A percentile compares a stretch with the other conserved stretches of the same genome.
phyloP scores from a whole-genome alignment of 2,888 invertebrate genomes.

The Euplexia lucipara region DNA sequence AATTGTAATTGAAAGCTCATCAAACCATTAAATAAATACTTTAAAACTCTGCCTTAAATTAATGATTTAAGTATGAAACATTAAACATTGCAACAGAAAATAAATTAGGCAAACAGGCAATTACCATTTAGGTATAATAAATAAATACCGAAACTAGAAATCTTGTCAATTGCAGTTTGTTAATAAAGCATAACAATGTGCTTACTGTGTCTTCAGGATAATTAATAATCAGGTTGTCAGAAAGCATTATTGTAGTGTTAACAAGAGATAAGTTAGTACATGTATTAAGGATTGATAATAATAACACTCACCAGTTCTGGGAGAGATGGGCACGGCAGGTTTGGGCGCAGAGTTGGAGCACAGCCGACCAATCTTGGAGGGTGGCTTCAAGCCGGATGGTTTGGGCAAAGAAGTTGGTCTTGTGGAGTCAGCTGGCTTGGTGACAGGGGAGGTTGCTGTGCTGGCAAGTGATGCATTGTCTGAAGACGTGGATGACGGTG shows the following conservation, averaged over 20 bases:
- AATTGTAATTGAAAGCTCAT: slow-evolving; percentile 44
- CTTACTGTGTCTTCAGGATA: slow-evolving; percentile 38
- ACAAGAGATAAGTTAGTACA: slow-evolving; percentile 30
- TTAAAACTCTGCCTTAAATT: slow-evolving; percentile 56
- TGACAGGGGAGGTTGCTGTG: slow-evolving; percentile 76
- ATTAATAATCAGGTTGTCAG: slow-evolving; percentile 41
- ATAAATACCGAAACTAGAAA: slow-evolving; percentile 36
- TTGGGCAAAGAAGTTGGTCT: slow-evolving; percentile 87
- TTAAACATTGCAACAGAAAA: slow-evolving; percentile 51
- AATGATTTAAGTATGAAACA: slow-evolving; percentile 50
- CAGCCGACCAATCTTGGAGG: slow-evolving; percentile 93
- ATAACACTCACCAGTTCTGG: slow-evolving; percentile 87
- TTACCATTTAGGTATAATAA: slow-evolving; percentile 27
- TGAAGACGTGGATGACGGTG: slow-evolving; percentile 79
- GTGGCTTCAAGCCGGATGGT: slow-evolving; percentile 92
- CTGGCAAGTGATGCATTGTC: slow-evolving; percentile 79
- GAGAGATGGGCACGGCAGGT: slow-evolving; percentile 92
- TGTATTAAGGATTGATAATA: slow-evolving; percentile 28
- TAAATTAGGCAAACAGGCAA: slow-evolving; percentile 52
- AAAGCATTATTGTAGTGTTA: slow-evolving; percentile 18
- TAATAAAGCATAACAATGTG: slow-evolving; percentile 46
- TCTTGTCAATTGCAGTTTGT: slow-evolving; percentile 86
- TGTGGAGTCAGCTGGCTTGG: slow-evolving; percentile 74
- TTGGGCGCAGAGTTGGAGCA: slow-evolving; percentile 92
- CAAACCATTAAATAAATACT: slow-evolving; percentile 12